Evolutionary conservation across 2,888 invertebrate genomes (phyloP).

Genomic region (Pediacus dermestoides): DNA sequence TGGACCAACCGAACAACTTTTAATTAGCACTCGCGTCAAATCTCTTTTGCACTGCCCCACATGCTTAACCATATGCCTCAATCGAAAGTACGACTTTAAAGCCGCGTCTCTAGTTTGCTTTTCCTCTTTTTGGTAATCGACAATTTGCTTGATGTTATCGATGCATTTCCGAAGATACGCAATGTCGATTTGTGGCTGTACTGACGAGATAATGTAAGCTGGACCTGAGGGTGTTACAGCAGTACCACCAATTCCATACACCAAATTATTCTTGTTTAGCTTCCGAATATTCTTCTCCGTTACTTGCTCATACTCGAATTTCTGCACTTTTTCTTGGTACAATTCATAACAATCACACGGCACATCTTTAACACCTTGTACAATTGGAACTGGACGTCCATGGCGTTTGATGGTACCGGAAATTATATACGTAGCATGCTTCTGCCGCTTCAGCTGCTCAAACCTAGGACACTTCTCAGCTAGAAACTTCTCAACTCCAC

Average conservation of each 20-base stretch:
- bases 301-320: constrained; percentile 21
- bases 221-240: constrained; percentile 29
- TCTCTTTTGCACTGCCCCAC: neutral
- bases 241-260: constrained; percentile 28
- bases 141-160: constrained; percentile 2
- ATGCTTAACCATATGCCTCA: neutral
- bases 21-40: neutral
- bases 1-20: neutral
- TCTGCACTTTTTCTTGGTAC: constrained; percentile 26
- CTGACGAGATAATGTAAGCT: constrained; percentile 29
- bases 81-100: neutral
- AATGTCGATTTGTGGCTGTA: constrained; percentile 14
- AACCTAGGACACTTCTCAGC: constrained; percentile 15
- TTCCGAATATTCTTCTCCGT: constrained; percentile 17
- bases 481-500: constrained; percentile 14
- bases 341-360: constrained; percentile 33
- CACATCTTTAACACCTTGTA: constrained; percentile 27
- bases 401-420: constrained; percentile 23
- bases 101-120: neutral
- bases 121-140: neutral
- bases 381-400: constrained; percentile 27
- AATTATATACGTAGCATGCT: constrained; percentile 20
- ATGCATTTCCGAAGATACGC: constrained; percentile 15
- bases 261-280: constrained; percentile 19
- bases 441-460: constrained; percentile 16